Percentiles rank a stretch among this genome's conserved stretches.
phyloP scores from a whole-genome alignment of 2,113 vertebrate species.

The Platysteira castanea region DNA sequence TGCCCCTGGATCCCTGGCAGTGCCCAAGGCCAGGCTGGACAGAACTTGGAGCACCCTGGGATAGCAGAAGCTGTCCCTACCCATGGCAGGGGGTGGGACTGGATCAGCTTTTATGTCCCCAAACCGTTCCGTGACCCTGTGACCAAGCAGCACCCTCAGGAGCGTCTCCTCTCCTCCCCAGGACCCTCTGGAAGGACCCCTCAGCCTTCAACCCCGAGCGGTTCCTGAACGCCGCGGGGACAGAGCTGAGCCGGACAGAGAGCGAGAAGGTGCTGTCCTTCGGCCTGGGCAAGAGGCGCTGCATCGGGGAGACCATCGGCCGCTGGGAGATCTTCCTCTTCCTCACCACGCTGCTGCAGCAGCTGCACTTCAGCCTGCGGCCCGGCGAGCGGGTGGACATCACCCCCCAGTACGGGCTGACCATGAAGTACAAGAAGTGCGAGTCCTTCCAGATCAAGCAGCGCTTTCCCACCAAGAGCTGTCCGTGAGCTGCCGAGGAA shows the following conservation, averaged over 20 bases:
- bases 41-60: too few relatives aligned
- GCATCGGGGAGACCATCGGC: conserved; percentile 86
- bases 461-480: background rate
- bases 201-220: conserved; percentile 82
- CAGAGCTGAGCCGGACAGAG: conserved; percentile 67
- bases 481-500: background rate
- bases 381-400: conserved; percentile 74
- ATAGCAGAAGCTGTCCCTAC: background rate
- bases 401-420: conserved; percentile 86
- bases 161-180: conserved; percentile 19
- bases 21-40: background rate
- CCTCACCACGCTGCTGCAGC: conserved; percentile 84
- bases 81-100: background rate
- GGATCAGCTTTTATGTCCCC: rapidly evolving
- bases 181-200: conserved; percentile 87
- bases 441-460: conserved; percentile 66
- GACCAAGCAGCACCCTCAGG: background rate
- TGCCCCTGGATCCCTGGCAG: background rate
- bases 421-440: conserved; percentile 86
- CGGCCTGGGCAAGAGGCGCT: conserved; percentile 86
- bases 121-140: background rate
- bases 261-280: conserved; percentile 84
- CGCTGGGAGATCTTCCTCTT: conserved; percentile 89
- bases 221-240: conserved; percentile 76
- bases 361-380: conserved; percentile 72